These are phyloP conservation scores for Enteromius afrohamiltoni DNA, from an alignment of 2,797 vertebrate species.

Conservation along the genomic window DNA sequence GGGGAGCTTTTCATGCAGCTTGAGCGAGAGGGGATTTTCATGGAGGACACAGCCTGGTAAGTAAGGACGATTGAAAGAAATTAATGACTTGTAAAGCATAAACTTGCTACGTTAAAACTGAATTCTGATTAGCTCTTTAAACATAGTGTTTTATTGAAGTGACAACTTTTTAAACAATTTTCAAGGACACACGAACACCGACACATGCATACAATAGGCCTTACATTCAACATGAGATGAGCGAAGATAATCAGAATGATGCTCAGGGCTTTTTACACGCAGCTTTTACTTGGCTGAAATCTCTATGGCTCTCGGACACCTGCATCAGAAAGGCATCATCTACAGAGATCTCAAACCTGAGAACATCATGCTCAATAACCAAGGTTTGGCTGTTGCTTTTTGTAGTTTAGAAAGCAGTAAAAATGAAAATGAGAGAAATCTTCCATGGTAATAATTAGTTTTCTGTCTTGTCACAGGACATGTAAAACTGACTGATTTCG, in stretches of 20 bases:
- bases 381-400: constrained; percentile 77
- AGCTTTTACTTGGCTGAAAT: constrained; percentile 99
- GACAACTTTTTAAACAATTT: not conserved
- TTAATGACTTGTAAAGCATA: not conserved
- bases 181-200: not conserved
- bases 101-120: not conserved
- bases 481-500: constrained; percentile 95
- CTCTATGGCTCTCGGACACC: constrained; percentile 98
- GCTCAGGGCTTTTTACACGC: constrained; percentile 68
- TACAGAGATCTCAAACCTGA: constrained; percentile 99
- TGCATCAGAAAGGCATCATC: constrained; percentile 99
- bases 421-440: constrained; percentile 45
- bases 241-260: constrained; percentile 51
- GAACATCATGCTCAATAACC: constrained; percentile 99
- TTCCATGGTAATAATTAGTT: constrained; percentile 2
- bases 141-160: not conserved
- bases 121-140: not conserved
- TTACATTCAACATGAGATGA: constrained; percentile 27
- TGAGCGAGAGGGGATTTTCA: constrained; percentile 99
- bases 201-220: not conserved
- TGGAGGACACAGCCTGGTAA: constrained; percentile 99
- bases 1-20: constrained; percentile 99
- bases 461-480: constrained; percentile 81
- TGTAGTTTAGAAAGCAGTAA: constrained; percentile 14
- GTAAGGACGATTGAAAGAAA: constrained; percentile 41